Evolutionary conservation across 2,113 vertebrate species (phyloP).

Genomic region (Rostratula benghalensis): DNA sequence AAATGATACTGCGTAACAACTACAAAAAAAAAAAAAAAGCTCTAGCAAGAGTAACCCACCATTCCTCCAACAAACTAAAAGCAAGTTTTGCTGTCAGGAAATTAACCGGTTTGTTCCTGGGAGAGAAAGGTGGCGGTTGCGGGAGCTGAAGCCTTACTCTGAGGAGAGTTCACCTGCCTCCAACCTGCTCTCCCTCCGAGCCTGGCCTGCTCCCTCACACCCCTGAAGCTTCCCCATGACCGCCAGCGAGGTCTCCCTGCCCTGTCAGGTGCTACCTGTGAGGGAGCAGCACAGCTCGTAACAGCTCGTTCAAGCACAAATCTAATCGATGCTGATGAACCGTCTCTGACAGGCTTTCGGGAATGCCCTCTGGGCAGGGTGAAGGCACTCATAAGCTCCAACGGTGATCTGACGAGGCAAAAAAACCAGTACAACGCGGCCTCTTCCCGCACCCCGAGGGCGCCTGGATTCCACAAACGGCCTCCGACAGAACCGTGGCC

Average conservation of each 20-base stretch:
- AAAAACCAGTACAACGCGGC: not conserved
- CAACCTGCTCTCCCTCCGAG: not conserved
- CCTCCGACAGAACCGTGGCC: not conserved
- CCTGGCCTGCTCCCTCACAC: not conserved
- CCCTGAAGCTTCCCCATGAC: not conserved
- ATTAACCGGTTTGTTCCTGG: not conserved
- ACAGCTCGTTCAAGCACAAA: not conserved
- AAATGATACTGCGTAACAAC: not conserved
- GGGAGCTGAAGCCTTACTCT: not conserved
- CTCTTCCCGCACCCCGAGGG: not conserved
- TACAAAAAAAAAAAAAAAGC: not conserved
- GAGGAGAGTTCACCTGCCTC: fast-evolving
- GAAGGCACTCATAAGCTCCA: not conserved
- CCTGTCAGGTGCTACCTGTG: fast-evolving
- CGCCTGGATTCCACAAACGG: not conserved
- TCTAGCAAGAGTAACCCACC: not conserved
- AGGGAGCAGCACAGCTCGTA: not conserved
- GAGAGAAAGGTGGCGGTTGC: fast-evolving
- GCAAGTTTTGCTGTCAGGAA: not conserved
- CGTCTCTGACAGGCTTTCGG: not conserved
- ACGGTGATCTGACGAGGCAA: no score
- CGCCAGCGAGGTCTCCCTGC: not conserved
- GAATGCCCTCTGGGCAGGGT: fast-evolving
- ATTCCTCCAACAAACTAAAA: not conserved
- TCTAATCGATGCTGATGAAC: not conserved